Evolutionary conservation across 2,797 vertebrate genomes (phyloP), one percentile per base, ranked within the genome.

Genomic region (Danio albolineatus): DNA sequence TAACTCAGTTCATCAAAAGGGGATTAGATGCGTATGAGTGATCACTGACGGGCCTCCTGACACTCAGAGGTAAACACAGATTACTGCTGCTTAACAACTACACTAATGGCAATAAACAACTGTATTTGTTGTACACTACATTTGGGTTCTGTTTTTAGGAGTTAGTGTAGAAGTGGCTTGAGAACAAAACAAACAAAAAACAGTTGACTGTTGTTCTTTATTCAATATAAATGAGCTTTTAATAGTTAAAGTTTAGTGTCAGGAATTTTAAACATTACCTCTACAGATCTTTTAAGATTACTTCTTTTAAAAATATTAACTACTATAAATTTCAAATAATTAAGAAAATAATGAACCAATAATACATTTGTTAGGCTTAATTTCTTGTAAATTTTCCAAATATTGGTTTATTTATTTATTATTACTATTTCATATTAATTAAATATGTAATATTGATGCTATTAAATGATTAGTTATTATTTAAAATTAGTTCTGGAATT

Each of bases 1-100:
- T 91, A 91, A 91, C 84, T 21, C 82, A 92, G 90, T 92, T 93
- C 93, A 94, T 95, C 93, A 95, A 94, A 92, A 91, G 84, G 78
- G 93, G 92, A 94, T 95, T 95, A 94, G 92, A 89, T 84, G 82
- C 93, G 90, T 88, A 85, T 90, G 78, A 86, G 85, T 87, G 93
- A 85, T 80, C 89, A 56, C 80, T 84, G 83, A 83, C 39, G 73
- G 39, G 67, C 60, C 65, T 53, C 73, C 5, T 62, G 73, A 74
- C 79, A 73, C 57, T 71, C n/a, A 4, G 44, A 57, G 51, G 64
- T 77, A 59, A 77, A 69, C 76, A 49, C 21, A 10, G 53, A 70
- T 49, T 39, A 49, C 28, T 28, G 43, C 54, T 60, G 54, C 60
- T 41, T 49, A 49, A 67, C 13, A 38, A 44, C 14, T 36, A 17